phyloP scores from a whole-genome alignment of 2,888 invertebrate species.

The Flabesymbios commensalis region DNA sequence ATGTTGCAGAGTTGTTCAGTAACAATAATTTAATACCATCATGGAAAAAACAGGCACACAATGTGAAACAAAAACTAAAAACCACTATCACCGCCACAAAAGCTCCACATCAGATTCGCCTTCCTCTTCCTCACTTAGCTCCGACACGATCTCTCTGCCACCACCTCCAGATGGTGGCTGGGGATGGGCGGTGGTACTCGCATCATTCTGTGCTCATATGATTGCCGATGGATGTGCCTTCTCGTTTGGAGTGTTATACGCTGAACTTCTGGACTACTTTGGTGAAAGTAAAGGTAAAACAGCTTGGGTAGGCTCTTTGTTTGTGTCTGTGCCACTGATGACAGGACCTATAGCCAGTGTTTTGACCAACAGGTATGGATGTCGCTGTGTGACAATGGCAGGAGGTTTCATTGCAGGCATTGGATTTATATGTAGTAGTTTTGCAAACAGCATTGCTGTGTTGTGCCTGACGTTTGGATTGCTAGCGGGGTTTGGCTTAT shows the following conservation, averaged over 20 bases:
- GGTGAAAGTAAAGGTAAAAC: conserved; percentile 63
- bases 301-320: conserved; percentile 84
- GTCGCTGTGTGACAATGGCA: conserved; percentile 50
- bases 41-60: too few relatives aligned
- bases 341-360: conserved; percentile 59
- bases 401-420: conserved; percentile 53
- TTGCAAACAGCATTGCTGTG: conserved; percentile 47
- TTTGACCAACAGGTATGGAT: conserved; percentile 57
- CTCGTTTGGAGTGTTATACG: conserved; percentile 62
- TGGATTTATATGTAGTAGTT: conserved; percentile 53
- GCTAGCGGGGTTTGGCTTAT: conserved; percentile 56
- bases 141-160: not conserved
- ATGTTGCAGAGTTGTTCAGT: too few relatives aligned
- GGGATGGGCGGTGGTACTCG: conserved; percentile 91
- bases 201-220: conserved; percentile 89
- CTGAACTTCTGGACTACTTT: conserved; percentile 74
- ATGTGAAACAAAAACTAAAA: too few relatives aligned
- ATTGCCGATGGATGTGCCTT: conserved; percentile 92
- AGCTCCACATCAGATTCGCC: not conserved
- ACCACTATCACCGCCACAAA: not conserved
- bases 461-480: conserved; percentile 59
- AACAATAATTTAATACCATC: too few relatives aligned
- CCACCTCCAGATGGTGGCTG: conserved; percentile 76
- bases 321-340: conserved; percentile 86
- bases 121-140: not conserved